Percentiles rank a stretch among this genome's conserved stretches.
Evolutionary conservation across 2,113 vertebrate species (phyloP).

Genomic region (Asarcornis scutulata): DNA sequence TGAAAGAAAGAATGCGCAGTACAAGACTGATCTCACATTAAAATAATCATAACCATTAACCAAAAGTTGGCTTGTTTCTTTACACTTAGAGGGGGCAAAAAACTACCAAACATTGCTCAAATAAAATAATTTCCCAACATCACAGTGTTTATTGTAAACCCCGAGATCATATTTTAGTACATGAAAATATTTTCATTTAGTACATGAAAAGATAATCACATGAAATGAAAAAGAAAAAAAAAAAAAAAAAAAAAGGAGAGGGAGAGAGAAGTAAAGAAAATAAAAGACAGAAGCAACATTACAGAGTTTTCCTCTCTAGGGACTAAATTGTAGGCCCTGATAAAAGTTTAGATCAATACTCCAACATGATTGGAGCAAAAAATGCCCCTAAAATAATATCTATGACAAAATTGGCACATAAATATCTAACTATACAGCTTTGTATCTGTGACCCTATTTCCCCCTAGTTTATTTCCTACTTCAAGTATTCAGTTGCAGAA

Average conservation of each 20-base stretch:
- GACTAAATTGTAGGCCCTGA: constrained; percentile 47
- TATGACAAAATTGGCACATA: constrained; percentile 86
- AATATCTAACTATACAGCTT: constrained; percentile 73
- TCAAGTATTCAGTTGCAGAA: constrained; percentile 85
- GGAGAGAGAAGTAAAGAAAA: neutral
- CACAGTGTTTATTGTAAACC: constrained; percentile 88
- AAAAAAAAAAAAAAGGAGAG: neutral
- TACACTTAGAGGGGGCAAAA: constrained; percentile 22
- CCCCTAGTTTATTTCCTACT: constrained; percentile 76
- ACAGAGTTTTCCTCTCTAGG: constrained; percentile 55
- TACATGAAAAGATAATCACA: constrained; percentile 74
- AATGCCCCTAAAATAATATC: constrained; percentile 73
- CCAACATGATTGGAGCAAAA: constrained; percentile 72
- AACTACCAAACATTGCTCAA: constrained; percentile 66
- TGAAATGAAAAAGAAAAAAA: constrained; percentile 49
- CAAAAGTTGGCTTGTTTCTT: constrained; percentile 55
- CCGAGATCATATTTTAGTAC: constrained; percentile 78
- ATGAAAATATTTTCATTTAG: constrained; percentile 73
- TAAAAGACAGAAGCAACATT: constrained; percentile 9
- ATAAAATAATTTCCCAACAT: constrained; percentile 76
- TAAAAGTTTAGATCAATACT: constrained; percentile 68
- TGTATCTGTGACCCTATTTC: constrained; percentile 72
- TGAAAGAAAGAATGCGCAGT: constrained; percentile 78
- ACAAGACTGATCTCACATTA: constrained; percentile 75
- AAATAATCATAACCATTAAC: constrained; percentile 79